These are phyloP conservation scores for Gambusia yucatana DNA, from an alignment of 2,797 vertebrate species.

Conservation along the genomic window DNA sequence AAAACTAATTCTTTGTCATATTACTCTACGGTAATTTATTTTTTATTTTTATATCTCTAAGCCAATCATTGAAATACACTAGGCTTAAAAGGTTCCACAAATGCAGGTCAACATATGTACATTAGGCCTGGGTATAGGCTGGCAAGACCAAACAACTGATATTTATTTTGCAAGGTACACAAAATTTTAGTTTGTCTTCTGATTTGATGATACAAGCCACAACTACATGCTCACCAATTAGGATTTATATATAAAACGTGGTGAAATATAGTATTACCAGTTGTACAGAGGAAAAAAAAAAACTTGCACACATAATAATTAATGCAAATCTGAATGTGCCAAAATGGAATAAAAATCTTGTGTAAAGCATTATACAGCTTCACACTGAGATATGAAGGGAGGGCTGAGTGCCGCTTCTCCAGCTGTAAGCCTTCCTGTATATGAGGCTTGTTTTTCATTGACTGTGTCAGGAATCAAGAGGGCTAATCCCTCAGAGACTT, in stretches of 20 bases:
- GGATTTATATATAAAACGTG: background rate
- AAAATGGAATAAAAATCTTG: constrained; percentile 55
- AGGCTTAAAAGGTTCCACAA: background rate
- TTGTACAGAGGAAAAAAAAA: background rate
- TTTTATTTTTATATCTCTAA: background rate
- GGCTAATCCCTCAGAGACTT: constrained; percentile 85
- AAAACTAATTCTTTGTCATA: background rate
- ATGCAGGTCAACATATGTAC: background rate
- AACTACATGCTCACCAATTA: background rate
- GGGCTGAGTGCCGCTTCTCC: constrained; percentile 65
- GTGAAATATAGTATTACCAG: background rate
- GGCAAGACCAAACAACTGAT: background rate
- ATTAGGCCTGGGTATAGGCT: background rate
- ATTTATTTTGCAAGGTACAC: background rate
- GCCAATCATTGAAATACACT: background rate
- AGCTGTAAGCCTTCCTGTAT: constrained; percentile 80
- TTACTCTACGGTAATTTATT: no score
- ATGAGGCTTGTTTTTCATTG: constrained; percentile 86
- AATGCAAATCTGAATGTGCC: constrained; percentile 21
- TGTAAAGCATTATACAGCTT: constrained; percentile 69
- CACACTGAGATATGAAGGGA: constrained; percentile 55
- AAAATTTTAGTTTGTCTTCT: constrained; percentile 6
- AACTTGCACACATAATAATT: background rate
- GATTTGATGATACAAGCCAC: background rate
- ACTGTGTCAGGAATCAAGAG: constrained; percentile 88